phyloP scores from a whole-genome alignment of 2,113 vertebrate species.

The Arvicanthis niloticus region DNA sequence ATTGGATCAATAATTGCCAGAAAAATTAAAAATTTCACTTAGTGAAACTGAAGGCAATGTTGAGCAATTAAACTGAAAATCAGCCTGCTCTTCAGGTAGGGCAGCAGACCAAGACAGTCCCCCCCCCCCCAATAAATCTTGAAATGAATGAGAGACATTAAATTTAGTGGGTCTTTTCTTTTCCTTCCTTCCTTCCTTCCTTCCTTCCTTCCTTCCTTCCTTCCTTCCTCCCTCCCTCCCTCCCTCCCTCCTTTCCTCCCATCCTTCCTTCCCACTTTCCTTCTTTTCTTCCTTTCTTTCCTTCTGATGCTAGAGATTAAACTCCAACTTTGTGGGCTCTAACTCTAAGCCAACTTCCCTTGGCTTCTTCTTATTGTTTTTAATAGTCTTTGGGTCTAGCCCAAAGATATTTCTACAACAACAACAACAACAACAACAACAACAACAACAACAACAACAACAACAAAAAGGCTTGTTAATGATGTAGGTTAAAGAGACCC shows the following conservation, averaged over 20 bases:
- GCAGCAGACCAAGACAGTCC: neutral
- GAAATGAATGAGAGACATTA: neutral
- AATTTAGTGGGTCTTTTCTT: neutral
- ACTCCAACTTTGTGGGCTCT: neutral
- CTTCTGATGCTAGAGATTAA: neutral
- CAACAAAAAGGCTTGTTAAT: neutral
- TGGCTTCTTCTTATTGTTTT: neutral
- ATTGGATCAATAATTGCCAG: conserved; percentile 67
- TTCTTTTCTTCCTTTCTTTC: neutral
- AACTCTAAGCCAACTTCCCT: neutral
- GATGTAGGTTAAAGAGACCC: neutral
- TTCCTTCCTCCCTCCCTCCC: accelerated
- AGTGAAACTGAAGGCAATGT: conserved; percentile 59
- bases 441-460: too few relatives aligned
- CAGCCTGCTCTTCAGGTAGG: neutral
- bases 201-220: too few relatives aligned
- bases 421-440: too few relatives aligned
- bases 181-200: accelerated
- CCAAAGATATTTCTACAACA: neutral
- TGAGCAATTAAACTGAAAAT: conserved; percentile 32
- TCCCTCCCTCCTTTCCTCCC: accelerated
- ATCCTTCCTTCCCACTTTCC: neutral
- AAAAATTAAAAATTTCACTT: conserved; percentile 70
- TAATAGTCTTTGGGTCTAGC: neutral
- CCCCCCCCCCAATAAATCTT: neutral